phyloP scores from a whole-genome alignment of 2,888 invertebrate genomes.

The Acrobasis suavella region DNA sequence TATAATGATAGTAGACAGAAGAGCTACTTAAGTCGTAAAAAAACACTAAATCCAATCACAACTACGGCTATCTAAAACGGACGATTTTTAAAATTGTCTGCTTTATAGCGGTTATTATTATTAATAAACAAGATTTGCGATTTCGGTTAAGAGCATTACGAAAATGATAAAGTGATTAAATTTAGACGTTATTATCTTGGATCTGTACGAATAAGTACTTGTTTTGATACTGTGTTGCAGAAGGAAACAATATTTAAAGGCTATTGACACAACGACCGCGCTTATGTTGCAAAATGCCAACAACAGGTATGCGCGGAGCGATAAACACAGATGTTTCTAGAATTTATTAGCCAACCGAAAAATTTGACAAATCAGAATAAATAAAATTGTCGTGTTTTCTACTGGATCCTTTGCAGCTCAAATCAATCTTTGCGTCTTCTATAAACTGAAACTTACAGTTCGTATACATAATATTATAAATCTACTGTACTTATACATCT shows the following conservation, averaged over 20 bases:
- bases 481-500: too few relatives aligned
- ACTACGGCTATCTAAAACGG: constrained; percentile 1
- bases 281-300: not conserved
- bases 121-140: constrained; percentile 1
- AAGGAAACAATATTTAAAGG: not conserved
- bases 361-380: not conserved
- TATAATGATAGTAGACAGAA: too few relatives aligned
- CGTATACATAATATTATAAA: too few relatives aligned
- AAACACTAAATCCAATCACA: not conserved
- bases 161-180: not conserved
- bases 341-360: not conserved
- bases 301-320: not conserved
- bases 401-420: too few relatives aligned
- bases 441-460: too few relatives aligned
- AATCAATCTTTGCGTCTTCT: too few relatives aligned
- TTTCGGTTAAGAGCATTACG: not conserved
- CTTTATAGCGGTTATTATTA: constrained; percentile 1
- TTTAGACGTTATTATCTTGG: not conserved
- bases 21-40: not conserved
- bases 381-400: too few relatives aligned
- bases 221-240: not conserved
- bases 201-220: not conserved
- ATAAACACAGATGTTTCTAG: not conserved
- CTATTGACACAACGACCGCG: constrained; percentile 9
- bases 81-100: not conserved